Evolutionary conservation across 2,113 vertebrate genomes (phyloP), one percentile per base, ranked within the genome.

Genomic region (Sander lucioperca): DNA sequence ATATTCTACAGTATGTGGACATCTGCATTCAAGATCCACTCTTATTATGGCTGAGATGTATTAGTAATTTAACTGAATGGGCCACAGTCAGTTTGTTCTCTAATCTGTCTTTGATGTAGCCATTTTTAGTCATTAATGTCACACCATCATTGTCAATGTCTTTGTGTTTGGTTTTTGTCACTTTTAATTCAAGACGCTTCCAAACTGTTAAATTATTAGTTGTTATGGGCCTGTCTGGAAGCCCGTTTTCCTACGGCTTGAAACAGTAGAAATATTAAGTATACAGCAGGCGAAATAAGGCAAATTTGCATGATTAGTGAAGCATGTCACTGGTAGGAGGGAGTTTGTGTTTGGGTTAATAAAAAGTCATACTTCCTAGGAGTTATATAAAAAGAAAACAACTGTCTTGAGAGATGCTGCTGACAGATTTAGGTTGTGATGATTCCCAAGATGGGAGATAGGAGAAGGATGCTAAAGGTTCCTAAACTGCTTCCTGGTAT

Each of bases 351-450:
- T 57, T 50, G 21, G 30, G 18, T 36, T 23, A 33, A 33, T 56
- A 43, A 33, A 43, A 12, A 12, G 27, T n/a, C 25, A 30, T 21
- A 53, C 21, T 39, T 74, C 74, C 15, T 21, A 18, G 74, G 64
- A 56, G 48, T 25, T 80, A 27, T 64, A 39, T 67, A 66, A 72
- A 77, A 43, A 51, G 36, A 51, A 56, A 36, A 50, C 43, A 58
- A 27, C 2, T n/a, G 61, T 36, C 53, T 64, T 48, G 43, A 79
- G 63, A 70, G 43, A 57, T 1, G 47, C 67, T 59, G 68, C 47
- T 78, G 88, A 83, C 85, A 88, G 83, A 88, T 85, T 86, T 61
- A 83, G 79, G 75, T 74, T 89, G 74, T 71, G 77, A 80, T 72
- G 39, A 82, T 50, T 77, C 82, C 66, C 18, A 1, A 63, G 79